Evolutionary conservation across 2,113 vertebrate genomes (phyloP).

Genomic region (Onychostoma macrolepis): DNA sequence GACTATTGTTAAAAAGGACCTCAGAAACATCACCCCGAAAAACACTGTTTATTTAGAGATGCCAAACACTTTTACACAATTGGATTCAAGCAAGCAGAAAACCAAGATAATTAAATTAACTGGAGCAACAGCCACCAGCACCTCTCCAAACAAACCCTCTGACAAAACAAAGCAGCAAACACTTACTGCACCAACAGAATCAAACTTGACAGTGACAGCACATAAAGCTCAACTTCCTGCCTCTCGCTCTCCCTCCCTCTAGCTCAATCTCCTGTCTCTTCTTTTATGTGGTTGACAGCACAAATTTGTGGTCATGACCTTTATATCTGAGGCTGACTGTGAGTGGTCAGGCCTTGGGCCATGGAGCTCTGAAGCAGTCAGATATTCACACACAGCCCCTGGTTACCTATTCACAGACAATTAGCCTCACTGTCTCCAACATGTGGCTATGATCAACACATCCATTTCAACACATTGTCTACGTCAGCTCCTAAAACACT

Average conservation of each 20-base stretch:
- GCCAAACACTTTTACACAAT: background rate
- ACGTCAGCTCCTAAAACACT: background rate
- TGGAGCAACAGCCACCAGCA: conserved; percentile 17
- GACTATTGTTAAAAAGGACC: background rate
- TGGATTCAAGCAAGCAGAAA: conserved; percentile 27
- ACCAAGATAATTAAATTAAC: conserved; percentile 36
- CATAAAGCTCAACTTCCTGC: conserved; percentile 11
- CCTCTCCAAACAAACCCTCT: conserved; percentile 1
- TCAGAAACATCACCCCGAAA: background rate
- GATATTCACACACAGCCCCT: conserved; percentile 11
- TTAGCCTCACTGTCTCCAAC: conserved; percentile 27
- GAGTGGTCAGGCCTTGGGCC: conserved; percentile 7
- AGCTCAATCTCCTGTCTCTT: background rate
- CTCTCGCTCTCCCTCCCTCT: background rate
- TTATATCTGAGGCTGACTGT: background rate
- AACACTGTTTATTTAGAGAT: background rate
- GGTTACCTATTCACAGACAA: background rate
- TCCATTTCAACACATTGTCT: background rate
- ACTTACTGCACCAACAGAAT: background rate
- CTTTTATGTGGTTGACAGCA: conserved; percentile 31
- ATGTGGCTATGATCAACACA: conserved; percentile 24
- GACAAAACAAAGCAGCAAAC: background rate
- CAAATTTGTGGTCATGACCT: conserved; percentile 33
- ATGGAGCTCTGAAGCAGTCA: background rate
- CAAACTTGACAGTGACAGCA: background rate